A percentile compares a stretch with the other conserved stretches of the same genome.
Conservation (phyloP, 2,888 invertebrate genomes). For the Scaptomyza polygonia region DNA sequence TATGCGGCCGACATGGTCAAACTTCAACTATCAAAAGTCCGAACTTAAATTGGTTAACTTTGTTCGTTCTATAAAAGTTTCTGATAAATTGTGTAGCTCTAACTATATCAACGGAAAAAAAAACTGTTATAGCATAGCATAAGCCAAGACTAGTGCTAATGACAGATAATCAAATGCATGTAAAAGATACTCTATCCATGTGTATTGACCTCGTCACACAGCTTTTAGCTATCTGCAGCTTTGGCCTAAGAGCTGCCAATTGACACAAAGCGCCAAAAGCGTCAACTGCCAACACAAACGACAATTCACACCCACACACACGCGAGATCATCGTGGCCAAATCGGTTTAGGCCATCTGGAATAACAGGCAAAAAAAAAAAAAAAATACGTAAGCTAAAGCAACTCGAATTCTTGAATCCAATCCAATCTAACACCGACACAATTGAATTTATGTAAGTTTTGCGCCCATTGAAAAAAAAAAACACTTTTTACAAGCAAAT, state of each 20-base stretch:
- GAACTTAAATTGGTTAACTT: constrained; percentile 5
- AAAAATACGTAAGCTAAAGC: constrained; percentile 23
- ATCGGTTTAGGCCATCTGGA: constrained; percentile 68
- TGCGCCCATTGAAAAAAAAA: constrained; percentile 13
- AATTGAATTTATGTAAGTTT: constrained; percentile 66
- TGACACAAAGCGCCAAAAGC: constrained; percentile 58
- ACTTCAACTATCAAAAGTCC: constrained; percentile 14
- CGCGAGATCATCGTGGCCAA: constrained; percentile 42
- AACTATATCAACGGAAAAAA: neutral
- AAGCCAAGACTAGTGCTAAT: neutral
- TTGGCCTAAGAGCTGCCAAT: constrained; percentile 57
- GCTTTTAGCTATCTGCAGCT: constrained; percentile 32
- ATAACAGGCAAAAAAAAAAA: constrained; percentile 43
- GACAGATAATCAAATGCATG: constrained; percentile 3
- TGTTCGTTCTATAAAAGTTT: neutral
- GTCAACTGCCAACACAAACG: constrained; percentile 46
- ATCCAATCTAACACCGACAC: constrained; percentile 45
- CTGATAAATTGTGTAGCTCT: neutral
- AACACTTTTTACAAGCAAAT: neutral
- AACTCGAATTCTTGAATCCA: constrained; percentile 24
- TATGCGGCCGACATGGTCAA: constrained; percentile 17
- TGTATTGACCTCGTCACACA: constrained; percentile 24
- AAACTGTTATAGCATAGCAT: neutral
- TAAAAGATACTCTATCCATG: constrained; percentile 11
- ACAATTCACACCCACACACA: constrained; percentile 10